phyloP scores from a whole-genome alignment of 1,140 invertebrate species.

The Gryon sp. region DNA sequence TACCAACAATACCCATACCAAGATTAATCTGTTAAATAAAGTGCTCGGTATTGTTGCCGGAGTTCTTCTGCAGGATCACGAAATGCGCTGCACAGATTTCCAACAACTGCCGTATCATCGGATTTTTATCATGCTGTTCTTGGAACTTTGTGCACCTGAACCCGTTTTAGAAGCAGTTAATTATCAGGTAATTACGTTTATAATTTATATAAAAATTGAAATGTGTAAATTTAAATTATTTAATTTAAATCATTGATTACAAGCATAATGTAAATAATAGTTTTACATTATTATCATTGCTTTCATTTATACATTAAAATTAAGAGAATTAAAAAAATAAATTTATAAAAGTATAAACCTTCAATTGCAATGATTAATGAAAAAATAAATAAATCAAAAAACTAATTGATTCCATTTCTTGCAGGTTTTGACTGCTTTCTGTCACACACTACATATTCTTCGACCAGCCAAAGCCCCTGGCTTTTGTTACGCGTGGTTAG shows the following conservation, averaged over 20 bases:
- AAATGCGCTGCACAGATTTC: conserved; percentile 92
- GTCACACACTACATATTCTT: conserved; percentile 94
- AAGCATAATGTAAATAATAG: not conserved
- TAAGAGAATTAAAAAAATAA: too few relatives aligned
- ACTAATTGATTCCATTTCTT: too few relatives aligned
- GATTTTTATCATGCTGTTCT: conserved; percentile 97
- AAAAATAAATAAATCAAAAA: too few relatives aligned
- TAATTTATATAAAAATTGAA: too few relatives aligned
- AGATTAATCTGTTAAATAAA: conserved; percentile 98
- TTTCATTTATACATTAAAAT: too few relatives aligned
- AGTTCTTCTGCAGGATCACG: conserved; percentile 96
- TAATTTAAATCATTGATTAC: too few relatives aligned
- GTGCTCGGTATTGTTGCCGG: conserved; percentile 97
- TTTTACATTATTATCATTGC: conserved; percentile 4
- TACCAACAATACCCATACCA: conserved; percentile 92
- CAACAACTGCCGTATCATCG: conserved; percentile 98
- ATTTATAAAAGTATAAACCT: too few relatives aligned
- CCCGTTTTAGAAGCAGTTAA: conserved; percentile 95
- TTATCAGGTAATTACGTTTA: conserved; percentile 86
- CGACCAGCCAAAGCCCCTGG: conserved; percentile 96
- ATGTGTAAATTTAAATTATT: too few relatives aligned
- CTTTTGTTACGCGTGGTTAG: conserved; percentile 99
- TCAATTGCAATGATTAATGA: too few relatives aligned
- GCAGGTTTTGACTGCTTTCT: conserved; percentile 89
- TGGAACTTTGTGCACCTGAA: conserved; percentile 96